A percentile compares a stretch with the other conserved stretches of the same genome.
Evolutionary conservation across 1,140 invertebrate genomes (phyloP).

Genomic region (Drosophila hydei): DNA sequence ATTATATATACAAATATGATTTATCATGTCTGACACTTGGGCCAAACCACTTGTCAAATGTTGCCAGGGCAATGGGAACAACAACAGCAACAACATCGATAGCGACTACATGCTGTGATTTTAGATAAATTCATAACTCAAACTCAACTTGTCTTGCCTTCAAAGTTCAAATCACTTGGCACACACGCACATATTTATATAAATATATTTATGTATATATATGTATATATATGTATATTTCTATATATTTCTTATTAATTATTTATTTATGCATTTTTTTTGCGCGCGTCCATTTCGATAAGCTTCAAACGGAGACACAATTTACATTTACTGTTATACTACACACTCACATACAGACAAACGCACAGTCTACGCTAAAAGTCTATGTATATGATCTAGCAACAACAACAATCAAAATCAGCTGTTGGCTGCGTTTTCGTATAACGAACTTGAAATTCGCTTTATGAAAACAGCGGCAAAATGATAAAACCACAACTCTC

Average conservation of each 20-base stretch:
- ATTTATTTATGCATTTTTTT: slow-evolving; percentile 81
- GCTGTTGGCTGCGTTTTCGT: slow-evolving; percentile 61
- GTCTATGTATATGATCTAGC: slow-evolving; percentile 35
- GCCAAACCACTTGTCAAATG: slow-evolving; percentile 80
- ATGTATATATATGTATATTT: slow-evolving; percentile 23
- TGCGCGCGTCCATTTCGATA: slow-evolving; percentile 76
- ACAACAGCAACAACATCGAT: slow-evolving; percentile 53
- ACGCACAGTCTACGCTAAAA: slow-evolving; percentile 6
- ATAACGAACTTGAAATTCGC: slow-evolving; percentile 70
- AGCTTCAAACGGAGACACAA: slow-evolving; percentile 74
- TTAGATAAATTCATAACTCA: slow-evolving; percentile 82
- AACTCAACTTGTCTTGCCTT: slow-evolving; percentile 80
- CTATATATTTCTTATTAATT: slow-evolving; percentile 67
- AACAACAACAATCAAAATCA: slow-evolving; percentile 42
- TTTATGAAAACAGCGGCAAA: slow-evolving; percentile 37
- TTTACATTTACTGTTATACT: slow-evolving; percentile 76
- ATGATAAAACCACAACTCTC: slow-evolving; percentile 46
- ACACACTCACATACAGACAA: not conserved
- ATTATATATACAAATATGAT: slow-evolving; percentile 53
- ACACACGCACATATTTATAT: slow-evolving; percentile 7
- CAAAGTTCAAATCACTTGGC: slow-evolving; percentile 82
- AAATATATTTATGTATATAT: not conserved
- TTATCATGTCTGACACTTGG: slow-evolving; percentile 81
- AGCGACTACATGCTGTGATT: slow-evolving; percentile 76
- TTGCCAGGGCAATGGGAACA: slow-evolving; percentile 35